Conservation (phyloP, 2,888 invertebrate genomes). For the Drosophila pegasa region DNA sequence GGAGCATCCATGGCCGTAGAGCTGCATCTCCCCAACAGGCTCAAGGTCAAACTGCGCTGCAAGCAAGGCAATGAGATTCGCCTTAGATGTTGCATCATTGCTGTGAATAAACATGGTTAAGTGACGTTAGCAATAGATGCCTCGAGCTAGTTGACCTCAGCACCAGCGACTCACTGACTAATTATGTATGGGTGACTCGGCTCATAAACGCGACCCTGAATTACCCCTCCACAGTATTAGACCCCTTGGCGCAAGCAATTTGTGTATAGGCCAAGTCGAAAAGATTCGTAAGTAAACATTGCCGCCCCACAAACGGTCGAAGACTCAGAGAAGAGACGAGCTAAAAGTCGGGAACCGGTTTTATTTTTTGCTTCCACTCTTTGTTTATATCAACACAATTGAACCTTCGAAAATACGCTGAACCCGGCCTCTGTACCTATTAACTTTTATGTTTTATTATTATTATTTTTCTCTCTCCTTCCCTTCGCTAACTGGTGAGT, state of each 20-base stretch:
- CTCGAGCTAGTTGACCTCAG: slow-evolving; percentile 58
- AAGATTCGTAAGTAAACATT: slow-evolving; percentile 49
- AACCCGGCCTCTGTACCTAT: slow-evolving; percentile 28
- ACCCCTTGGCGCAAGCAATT: slow-evolving; percentile 60
- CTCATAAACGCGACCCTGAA: slow-evolving; percentile 60
- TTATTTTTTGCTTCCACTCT: slow-evolving; percentile 36
- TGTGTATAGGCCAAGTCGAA: slow-evolving; percentile 53
- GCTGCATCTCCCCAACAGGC: slow-evolving; percentile 22
- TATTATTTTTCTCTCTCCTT: not conserved
- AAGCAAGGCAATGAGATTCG: slow-evolving; percentile 29
- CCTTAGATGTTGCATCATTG: slow-evolving; percentile 58
- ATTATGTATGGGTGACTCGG: slow-evolving; percentile 49
- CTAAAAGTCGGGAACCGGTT: slow-evolving; percentile 56
- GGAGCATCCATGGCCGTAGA: slow-evolving; percentile 27
- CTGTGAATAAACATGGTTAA: slow-evolving; percentile 46
- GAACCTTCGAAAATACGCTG: slow-evolving; percentile 47
- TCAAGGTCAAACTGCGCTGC: slow-evolving; percentile 25
- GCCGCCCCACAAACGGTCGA: slow-evolving; percentile 50
- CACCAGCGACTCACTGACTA: slow-evolving; percentile 27
- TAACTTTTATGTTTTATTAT: slow-evolving; percentile 21
- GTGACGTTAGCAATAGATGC: slow-evolving; percentile 26
- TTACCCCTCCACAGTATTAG: slow-evolving; percentile 36
- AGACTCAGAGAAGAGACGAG: slow-evolving; percentile 18
- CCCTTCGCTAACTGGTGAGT: slow-evolving; percentile 15
- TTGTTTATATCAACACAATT: slow-evolving; percentile 51